Base-by-base conservation (phyloP, 1,140 invertebrate species). In the Ephestia elutella region DNA sequence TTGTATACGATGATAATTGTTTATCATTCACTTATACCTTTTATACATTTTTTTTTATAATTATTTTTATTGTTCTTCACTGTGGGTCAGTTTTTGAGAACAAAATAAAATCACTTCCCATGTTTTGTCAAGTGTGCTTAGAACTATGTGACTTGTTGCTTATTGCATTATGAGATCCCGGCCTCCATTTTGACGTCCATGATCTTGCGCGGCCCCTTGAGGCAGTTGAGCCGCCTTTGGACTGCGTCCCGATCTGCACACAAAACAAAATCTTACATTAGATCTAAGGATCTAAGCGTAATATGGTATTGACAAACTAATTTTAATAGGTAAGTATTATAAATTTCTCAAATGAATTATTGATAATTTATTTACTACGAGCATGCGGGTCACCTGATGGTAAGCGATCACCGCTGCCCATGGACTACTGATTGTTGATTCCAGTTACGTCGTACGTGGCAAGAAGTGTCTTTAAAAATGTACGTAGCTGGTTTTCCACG, bases 91-190 rank as follows among this genome's bases (percentile, higher is more conserved):
- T 80, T 73, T 73, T 69, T 72, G 64, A 72, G 68, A 78, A 86
- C 82, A 85, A 85, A 86, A 87, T 87, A 87, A 87, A 87, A 86
- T 87, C 83, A 87, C 83, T 87, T 85, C 71, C 77, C 75, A 74
- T 83, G 63, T 83, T 76, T 75, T 73, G 70, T 78, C 65, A 60
- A 60, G 66, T 85, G 73, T 75, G 70, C 79, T 80, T 82, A 83
- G 56, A 58, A 54, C 66, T 82, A 76, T n/a, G 57, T 65, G 64
- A 62, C 60, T 64, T 25, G 63, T 55, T 60, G 58, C 69, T 63
- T 77, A 75, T 75, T 77, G 68, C 71, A 87, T 87, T 87, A 87
- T 83, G 85, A 87, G 80, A 87, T 80, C 73, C 85, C 85, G 51
- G 85, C 80, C 67, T 87, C 85, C 59, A 87, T 66, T 75, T 86